A percentile compares a stretch with the other conserved stretches of the same genome.
These are phyloP conservation scores for Cepaea nemoralis DNA, from an alignment of 1,140 invertebrate species.

Conservation along the genomic window DNA sequence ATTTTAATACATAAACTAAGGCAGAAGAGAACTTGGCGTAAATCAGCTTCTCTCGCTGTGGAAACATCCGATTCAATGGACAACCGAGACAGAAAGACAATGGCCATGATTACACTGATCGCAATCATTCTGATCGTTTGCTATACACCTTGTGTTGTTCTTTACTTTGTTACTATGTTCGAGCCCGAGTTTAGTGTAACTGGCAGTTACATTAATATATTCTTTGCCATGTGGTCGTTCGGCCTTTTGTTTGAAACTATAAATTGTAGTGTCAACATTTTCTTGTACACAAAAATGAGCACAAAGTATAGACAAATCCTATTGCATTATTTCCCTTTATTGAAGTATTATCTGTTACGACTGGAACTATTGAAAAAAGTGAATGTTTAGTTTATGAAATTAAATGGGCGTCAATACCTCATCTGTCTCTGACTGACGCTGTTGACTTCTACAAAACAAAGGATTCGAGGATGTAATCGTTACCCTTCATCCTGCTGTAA, in stretches of 20 bases:
- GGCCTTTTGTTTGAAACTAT: not conserved
- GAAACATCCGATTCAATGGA: not conserved
- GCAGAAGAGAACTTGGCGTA: not conserved
- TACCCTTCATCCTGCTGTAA: too few relatives aligned
- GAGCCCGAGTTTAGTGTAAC: not conserved
- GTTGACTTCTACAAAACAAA: too few relatives aligned
- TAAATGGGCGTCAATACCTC: too few relatives aligned
- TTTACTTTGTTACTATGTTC: not conserved
- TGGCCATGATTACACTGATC: not conserved
- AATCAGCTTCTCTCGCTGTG: not conserved
- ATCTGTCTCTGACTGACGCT: too few relatives aligned
- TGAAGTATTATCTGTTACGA: too few relatives aligned
- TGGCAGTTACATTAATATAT: not conserved
- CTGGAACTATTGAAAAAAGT: too few relatives aligned
- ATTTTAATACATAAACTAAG: not conserved
- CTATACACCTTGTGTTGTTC: not conserved
- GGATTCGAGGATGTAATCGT: too few relatives aligned
- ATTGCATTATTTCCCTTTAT: too few relatives aligned
- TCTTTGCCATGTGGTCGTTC: not conserved
- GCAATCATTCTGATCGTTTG: not conserved
- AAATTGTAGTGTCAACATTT: conserved; percentile 18
- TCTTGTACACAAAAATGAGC: conserved; percentile 16
- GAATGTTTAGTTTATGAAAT: too few relatives aligned
- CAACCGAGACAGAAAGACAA: not conserved
- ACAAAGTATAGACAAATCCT: conserved; percentile 14